Percentiles rank a stretch among this genome's conserved stretches.
Conservation (phyloP, 1,140 invertebrate species). For the Temnothorax nylanderi region DNA sequence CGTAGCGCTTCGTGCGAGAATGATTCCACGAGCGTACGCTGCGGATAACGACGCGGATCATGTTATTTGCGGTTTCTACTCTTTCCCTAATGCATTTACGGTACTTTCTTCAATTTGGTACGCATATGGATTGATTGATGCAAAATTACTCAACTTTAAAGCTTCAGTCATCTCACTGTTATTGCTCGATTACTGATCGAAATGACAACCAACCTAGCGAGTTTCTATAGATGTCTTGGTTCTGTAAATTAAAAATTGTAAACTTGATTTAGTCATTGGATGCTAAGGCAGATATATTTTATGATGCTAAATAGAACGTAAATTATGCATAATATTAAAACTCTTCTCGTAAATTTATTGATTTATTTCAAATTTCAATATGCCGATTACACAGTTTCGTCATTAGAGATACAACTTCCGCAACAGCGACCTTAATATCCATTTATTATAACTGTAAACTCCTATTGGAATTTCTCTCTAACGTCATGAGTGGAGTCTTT, state of each 20-base stretch:
- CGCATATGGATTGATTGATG: background rate
- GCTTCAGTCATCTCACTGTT: background rate
- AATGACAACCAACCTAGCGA: background rate
- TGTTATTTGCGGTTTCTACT: conserved; percentile 43
- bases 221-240: background rate
- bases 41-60: background rate
- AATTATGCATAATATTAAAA: background rate
- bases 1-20: conserved; percentile 26
- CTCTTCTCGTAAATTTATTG: conserved; percentile 10
- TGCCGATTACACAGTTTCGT: background rate
- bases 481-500: background rate
- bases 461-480: background rate
- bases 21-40: conserved; percentile 13
- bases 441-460: conserved; percentile 12
- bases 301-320: background rate
- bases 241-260: background rate
- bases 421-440: background rate
- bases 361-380: conserved; percentile 10
- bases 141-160: background rate
- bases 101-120: conserved; percentile 48
- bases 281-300: background rate
- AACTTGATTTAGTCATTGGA: background rate
- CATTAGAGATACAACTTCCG: background rate
- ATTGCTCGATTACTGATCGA: background rate
- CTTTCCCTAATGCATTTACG: background rate